Base-by-base conservation (phyloP, 2,113 vertebrate species). In the Oreochromis tanganicae region DNA sequence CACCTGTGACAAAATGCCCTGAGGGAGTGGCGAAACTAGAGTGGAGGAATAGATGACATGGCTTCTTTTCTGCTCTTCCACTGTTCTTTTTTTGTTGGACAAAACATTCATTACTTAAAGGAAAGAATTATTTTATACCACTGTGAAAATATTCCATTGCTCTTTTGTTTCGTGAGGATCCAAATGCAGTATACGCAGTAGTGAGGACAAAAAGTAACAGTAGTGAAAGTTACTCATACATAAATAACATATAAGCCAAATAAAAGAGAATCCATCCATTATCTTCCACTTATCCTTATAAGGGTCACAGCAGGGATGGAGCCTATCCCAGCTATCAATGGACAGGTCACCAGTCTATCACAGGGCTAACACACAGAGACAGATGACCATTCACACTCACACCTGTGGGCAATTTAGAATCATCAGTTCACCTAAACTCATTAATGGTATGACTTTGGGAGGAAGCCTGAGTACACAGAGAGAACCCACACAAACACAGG, bases 1-100 rank as follows among this genome's bases (percentile, higher is more conserved):
- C 91, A 91, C 84, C 85, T 93, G 89, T 93, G 89, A 83, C 85
- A 32, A 84, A 89, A 36, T 6, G 6, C 32, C 63, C 11, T 11
- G 41, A 48, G 80, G 84, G 81, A 56, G 56, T 36, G 59, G 17
- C 2, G 0, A 63, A 63, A 71, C 78, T 38, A 36, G 21, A 52
- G 83, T 21, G 36, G 59, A 80, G 14, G 8, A 16, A 46, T 78
- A 19, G 24, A 52, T 52, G 27, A 13, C 27, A 50, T 52, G 27
- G 46, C 17, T 52, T n/a, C 16, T 78, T 78, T 78, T 17, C 14
- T 29, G 24, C 43, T 78, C 71, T 32, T 50, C 4, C 17, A 12
- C 4, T 52, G 17, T 78, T 78, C 6, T 78, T 34, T 50, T 34
- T 50, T 52, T 50, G 16, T 11, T 52, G 17, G 0, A 34, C 16